phyloP scores from a whole-genome alignment of 2,797 vertebrate genomes.

The Tenualosa thibaudeaui region DNA sequence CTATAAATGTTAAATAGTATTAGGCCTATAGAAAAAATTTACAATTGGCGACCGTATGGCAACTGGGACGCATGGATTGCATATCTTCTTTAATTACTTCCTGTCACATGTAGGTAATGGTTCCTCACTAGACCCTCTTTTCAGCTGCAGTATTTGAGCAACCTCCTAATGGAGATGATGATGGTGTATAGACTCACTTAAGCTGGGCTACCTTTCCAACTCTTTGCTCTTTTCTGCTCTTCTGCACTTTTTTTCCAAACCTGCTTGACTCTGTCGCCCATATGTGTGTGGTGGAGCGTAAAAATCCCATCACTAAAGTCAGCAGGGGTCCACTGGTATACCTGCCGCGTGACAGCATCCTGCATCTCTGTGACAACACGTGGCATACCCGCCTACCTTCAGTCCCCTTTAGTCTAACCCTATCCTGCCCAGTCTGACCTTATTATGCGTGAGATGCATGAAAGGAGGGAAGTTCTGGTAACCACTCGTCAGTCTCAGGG shows the following conservation, averaged over 20 bases:
- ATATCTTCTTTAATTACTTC: no score
- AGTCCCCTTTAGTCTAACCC: not conserved
- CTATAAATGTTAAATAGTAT: no score
- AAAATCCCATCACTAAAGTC: not conserved
- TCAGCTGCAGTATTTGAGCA: no score
- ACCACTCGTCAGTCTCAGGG: not conserved
- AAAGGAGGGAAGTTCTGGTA: not conserved
- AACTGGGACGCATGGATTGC: no score
- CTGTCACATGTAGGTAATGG: no score
- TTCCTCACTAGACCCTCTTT: no score
- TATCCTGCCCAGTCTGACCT: not conserved
- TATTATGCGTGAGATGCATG: not conserved
- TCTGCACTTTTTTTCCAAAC: not conserved
- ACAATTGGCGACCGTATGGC: no score
- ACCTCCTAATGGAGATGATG: no score
- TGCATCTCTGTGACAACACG: not conserved
- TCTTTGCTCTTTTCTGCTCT: not conserved
- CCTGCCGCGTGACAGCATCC: not conserved
- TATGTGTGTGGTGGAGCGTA: not conserved
- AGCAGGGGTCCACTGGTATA: not conserved
- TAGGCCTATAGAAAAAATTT: no score
- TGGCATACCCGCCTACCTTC: not conserved
- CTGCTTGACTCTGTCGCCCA: not conserved
- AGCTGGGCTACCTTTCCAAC: not conserved
- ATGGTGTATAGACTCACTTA: no score